Percentiles rank a stretch among this genome's conserved stretches.
Conservation (phyloP, 2,113 vertebrate genomes). For the Eulemur rufifrons region DNA sequence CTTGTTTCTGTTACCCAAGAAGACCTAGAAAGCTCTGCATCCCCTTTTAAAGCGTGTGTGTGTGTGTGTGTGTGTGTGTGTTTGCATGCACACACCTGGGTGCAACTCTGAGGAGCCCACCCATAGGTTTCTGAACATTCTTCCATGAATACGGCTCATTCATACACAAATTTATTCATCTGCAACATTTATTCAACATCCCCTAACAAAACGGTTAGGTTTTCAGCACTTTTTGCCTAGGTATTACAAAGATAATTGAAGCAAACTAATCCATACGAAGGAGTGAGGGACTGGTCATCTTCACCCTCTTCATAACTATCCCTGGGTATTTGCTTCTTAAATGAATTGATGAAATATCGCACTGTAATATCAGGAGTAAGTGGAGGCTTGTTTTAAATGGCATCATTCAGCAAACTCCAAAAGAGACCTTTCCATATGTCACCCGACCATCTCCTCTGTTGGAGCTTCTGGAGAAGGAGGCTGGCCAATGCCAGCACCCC, state of each 20-base stretch:
- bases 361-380: too few species aligned
- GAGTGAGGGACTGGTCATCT: neutral
- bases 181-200: neutral
- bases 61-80: neutral
- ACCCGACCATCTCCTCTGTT: neutral
- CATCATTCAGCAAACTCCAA: neutral
- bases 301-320: neutral
- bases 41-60: neutral
- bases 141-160: neutral
- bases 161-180: neutral
- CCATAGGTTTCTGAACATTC: neutral
- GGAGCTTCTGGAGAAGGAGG: neutral
- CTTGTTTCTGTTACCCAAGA: constrained; percentile 8
- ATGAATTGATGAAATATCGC: neutral
- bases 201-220: neutral
- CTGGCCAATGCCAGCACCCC: neutral
- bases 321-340: neutral
- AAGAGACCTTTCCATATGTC: neutral
- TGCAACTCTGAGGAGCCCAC: neutral
- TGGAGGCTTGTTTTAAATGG: neutral
- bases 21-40: neutral
- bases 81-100: neutral
- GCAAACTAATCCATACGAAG: neutral
- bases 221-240: neutral
- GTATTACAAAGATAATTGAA: neutral